A percentile compares a stretch with the other conserved stretches of the same genome.
Conservation (phyloP, 2,113 vertebrate species). For the Ramphastos sulfuratus region DNA sequence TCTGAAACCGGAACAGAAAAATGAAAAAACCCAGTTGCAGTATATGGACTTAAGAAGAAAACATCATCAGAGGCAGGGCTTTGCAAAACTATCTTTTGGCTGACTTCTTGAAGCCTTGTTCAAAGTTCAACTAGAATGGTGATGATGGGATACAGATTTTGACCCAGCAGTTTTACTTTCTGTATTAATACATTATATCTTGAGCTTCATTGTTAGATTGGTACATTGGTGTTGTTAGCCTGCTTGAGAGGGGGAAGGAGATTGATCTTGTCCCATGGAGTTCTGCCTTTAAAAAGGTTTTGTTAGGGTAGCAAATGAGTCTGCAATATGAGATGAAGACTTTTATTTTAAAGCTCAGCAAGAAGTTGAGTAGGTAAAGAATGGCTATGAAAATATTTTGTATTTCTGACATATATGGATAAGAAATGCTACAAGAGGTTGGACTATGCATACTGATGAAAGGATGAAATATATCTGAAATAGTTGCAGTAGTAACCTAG, state of each 20-base stretch:
- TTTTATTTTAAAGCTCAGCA: not conserved
- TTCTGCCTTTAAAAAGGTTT: not conserved
- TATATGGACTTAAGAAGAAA: not conserved
- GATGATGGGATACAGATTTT: not conserved
- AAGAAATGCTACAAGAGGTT: not conserved
- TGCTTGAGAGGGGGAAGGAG: not conserved
- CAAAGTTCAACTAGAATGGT: not conserved
- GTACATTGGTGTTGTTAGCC: not conserved
- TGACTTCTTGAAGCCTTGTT: not conserved
- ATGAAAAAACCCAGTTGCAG: not conserved
- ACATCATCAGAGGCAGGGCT: not conserved
- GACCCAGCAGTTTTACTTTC: not conserved
- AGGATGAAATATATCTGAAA: not conserved
- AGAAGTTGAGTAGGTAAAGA: not conserved
- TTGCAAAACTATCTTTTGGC: not conserved
- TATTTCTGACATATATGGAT: not conserved
- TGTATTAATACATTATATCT: not conserved
- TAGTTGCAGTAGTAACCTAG: not conserved
- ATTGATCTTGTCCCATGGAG: fast-evolving
- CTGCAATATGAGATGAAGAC: not conserved
- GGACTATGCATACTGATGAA: not conserved
- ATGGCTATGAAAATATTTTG: not conserved
- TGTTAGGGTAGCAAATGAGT: not conserved
- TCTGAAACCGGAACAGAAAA: not conserved
- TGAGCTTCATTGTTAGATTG: not conserved